These are phyloP conservation scores for Papilio gigon DNA, from an alignment of 2,888 invertebrate genomes.

Conservation along the genomic window DNA sequence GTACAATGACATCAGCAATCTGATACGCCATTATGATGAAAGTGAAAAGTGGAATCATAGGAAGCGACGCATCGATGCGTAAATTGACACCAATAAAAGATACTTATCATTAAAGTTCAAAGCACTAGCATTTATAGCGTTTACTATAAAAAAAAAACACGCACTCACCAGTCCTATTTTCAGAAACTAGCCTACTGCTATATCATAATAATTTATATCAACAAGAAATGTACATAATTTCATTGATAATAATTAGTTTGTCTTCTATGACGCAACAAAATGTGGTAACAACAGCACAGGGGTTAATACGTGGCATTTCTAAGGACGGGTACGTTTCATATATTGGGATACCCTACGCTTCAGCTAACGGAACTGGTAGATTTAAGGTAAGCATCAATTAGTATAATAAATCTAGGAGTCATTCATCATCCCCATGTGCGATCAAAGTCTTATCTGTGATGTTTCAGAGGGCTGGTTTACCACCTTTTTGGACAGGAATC, in stretches of 20 bases:
- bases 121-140: background rate
- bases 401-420: too few relatives aligned
- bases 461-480: constrained; percentile 64
- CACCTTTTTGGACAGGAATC: constrained; percentile 65
- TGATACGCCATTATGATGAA: constrained; percentile 28
- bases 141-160: background rate
- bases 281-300: constrained; percentile 64
- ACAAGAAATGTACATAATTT: constrained; percentile 11
- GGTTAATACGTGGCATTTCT: constrained; percentile 57
- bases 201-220: background rate
- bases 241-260: constrained; percentile 10
- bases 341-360: constrained; percentile 70
- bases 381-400: constrained; percentile 61
- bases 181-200: background rate
- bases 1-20: too few relatives aligned
- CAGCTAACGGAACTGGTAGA: constrained; percentile 50
- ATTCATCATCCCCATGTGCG: too few relatives aligned
- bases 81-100: background rate
- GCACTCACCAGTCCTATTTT: background rate
- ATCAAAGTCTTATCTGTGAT: background rate
- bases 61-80: constrained; percentile 38
- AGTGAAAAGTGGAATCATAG: constrained; percentile 40
- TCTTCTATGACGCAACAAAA: constrained; percentile 48
- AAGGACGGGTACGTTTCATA: constrained; percentile 66
- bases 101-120: constrained; percentile 6